Conservation (phyloP, 2,113 vertebrate species). For the Hyla sarda region DNA sequence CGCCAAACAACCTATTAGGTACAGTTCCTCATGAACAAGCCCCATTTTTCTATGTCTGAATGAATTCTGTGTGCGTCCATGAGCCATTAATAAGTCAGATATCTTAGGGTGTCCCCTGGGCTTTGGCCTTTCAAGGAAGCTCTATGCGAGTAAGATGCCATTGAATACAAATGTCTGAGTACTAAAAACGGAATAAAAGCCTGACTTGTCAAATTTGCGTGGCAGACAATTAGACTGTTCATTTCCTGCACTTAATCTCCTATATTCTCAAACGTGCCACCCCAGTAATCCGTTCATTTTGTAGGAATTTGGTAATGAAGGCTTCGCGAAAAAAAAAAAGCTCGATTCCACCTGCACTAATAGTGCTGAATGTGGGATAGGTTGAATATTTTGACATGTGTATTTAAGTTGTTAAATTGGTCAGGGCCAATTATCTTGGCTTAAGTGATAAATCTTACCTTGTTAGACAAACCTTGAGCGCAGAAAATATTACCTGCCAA, state of each 20-base stretch:
- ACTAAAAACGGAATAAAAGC: slow-evolving; percentile 29
- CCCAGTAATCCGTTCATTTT: slow-evolving; percentile 53
- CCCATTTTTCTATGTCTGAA: neutral
- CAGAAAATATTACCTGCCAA: slow-evolving; percentile 45
- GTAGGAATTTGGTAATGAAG: slow-evolving; percentile 55
- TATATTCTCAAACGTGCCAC: slow-evolving; percentile 50
- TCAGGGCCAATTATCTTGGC: slow-evolving; percentile 51
- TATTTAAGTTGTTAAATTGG: slow-evolving; percentile 49
- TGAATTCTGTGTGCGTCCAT: neutral
- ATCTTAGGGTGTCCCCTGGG: slow-evolving; percentile 23
- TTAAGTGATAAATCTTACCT: slow-evolving; percentile 51
- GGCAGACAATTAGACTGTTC: slow-evolving; percentile 46
- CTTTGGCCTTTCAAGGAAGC: slow-evolving; percentile 18
- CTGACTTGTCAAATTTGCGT: slow-evolving; percentile 29
- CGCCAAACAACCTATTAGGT: neutral
- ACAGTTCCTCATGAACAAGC: slow-evolving; percentile 3
- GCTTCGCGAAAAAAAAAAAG: neutral
- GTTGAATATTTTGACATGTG: slow-evolving; percentile 45
- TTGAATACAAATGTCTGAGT: slow-evolving; percentile 29
- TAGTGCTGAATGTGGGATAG: slow-evolving; percentile 40
- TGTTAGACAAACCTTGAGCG: slow-evolving; percentile 32
- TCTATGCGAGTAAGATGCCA: slow-evolving; percentile 4
- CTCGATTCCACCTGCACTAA: slow-evolving; percentile 42
- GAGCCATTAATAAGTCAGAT: slow-evolving; percentile 10
- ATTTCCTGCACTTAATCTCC: slow-evolving; percentile 55